A percentile compares a stretch with the other conserved stretches of the same genome.
phyloP scores from a whole-genome alignment of 2,797 vertebrate species.

The Hirundo rustica region DNA sequence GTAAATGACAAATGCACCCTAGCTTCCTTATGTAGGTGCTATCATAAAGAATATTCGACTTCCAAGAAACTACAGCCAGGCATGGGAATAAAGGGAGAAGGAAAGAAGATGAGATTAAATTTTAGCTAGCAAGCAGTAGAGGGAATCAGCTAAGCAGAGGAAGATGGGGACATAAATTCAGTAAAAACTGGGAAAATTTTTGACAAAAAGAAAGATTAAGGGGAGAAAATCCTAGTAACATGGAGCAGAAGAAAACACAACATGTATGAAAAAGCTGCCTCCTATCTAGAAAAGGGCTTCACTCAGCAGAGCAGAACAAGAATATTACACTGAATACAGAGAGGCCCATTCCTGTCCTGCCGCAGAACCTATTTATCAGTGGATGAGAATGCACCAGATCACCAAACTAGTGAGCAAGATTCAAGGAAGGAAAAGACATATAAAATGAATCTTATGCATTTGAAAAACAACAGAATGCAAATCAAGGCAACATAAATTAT shows the following conservation, averaged over 20 bases:
- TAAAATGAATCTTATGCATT: background rate
- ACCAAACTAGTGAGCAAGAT: background rate
- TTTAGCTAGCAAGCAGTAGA: background rate
- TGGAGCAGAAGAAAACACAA: background rate
- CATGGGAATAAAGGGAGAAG: background rate
- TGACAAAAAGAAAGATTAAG: background rate
- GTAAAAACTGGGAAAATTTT: background rate
- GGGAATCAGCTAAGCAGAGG: background rate
- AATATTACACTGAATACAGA: background rate
- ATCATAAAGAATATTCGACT: background rate
- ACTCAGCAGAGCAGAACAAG: rapidly evolving
- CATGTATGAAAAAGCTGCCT: background rate
- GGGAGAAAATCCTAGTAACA: background rate
- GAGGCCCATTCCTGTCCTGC: background rate
- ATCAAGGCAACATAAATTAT: conserved; percentile 36
- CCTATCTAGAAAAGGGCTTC: background rate
- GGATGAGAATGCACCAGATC: background rate
- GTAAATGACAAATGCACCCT: background rate
- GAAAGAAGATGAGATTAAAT: background rate
- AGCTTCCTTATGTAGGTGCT: background rate
- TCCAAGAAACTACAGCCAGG: background rate
- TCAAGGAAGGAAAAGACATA: background rate
- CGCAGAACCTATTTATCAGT: background rate
- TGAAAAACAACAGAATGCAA: conserved; percentile 55
- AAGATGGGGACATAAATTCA: background rate